Evolutionary conservation across 2,888 invertebrate genomes (phyloP), one percentile per base, ranked within the genome.

Genomic region (Frankliniella intonsa): DNA sequence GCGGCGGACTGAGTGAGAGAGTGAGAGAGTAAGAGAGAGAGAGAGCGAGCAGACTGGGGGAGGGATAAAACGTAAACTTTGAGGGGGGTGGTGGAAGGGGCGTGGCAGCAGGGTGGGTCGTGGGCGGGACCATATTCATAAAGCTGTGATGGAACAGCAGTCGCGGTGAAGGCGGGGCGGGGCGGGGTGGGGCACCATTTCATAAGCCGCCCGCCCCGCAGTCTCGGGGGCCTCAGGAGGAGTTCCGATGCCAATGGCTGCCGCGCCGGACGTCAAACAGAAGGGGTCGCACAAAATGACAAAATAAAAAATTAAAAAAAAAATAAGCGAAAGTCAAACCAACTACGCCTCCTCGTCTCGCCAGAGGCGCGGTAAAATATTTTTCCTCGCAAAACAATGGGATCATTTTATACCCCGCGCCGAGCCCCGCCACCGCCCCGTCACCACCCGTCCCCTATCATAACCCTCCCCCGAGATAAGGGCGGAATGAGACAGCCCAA

Each of bases 51-150:
- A n/a, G n/a, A n/a, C n/a, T n/a, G 55, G 55, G 55, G 55, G 55
- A 17, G 55, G 14, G 55, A 17, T 55, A 55, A 38, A 38, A 38
- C 38, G 38, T 38, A 38, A 38, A 38, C 38, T 38, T 38, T 38
- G 38, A 38, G 38, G 38, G 38, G 38, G 38, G 2, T 38, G 38
- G 38, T 38, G 38, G 38, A 38, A 38, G 38, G 38, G 55, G 19
- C 55, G 17, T 19, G 14, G 55, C 55, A 55, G 14, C 55, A 14
- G 14, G 19, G 55, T 55, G 55, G 55, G 55, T 19, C 38, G 55
- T 14, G 55, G 55, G 17, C 55, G 14, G 55, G 19, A 65, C 69
- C 69, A 69, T 69, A 69, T 69, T 69, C 69, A 69, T 69, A 69
- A 69, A 22, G 22, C 69, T 22, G 19, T 17, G 55, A 55, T 55